Percentiles rank a stretch among this genome's conserved stretches.
Conservation (phyloP, 2,113 vertebrate species). For the Narcine bancroftii region DNA sequence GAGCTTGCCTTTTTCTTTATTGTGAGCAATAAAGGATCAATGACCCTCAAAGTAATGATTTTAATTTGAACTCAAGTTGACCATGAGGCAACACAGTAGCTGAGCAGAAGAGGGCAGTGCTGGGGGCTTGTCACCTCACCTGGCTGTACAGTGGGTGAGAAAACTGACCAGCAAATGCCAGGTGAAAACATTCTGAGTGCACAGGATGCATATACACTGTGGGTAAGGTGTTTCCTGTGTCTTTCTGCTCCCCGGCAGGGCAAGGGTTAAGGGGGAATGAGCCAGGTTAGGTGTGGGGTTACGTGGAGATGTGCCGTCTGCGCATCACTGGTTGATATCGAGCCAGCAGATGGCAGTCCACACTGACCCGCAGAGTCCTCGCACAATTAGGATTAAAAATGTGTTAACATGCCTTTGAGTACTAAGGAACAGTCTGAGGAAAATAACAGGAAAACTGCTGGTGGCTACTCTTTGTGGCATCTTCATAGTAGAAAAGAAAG, state of each 20-base stretch:
- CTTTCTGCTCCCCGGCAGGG: background rate
- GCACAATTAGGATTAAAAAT: no score
- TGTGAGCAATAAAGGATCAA: background rate
- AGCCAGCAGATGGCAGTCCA: constrained; percentile 12
- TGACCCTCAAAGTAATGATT: background rate
- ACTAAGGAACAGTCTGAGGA: no score
- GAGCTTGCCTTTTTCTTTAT: background rate
- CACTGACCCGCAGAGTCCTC: background rate
- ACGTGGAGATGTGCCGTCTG: background rate
- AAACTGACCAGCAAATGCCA: no score
- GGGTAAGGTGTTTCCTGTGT: background rate
- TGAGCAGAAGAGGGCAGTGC: background rate
- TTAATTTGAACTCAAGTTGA: background rate
- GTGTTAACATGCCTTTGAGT: background rate
- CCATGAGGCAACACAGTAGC: background rate
- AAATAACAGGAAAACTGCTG: background rate
- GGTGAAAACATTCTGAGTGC: no score
- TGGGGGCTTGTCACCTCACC: background rate
- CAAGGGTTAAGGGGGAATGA: background rate
- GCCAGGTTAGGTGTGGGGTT: background rate
- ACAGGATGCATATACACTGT: background rate
- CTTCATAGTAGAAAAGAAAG: no score
- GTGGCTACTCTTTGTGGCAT: no score
- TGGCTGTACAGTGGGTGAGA: background rate
- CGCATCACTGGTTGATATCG: background rate